Base-by-base conservation (phyloP, 2,113 vertebrate species). In the Pelecanus crispus region DNA sequence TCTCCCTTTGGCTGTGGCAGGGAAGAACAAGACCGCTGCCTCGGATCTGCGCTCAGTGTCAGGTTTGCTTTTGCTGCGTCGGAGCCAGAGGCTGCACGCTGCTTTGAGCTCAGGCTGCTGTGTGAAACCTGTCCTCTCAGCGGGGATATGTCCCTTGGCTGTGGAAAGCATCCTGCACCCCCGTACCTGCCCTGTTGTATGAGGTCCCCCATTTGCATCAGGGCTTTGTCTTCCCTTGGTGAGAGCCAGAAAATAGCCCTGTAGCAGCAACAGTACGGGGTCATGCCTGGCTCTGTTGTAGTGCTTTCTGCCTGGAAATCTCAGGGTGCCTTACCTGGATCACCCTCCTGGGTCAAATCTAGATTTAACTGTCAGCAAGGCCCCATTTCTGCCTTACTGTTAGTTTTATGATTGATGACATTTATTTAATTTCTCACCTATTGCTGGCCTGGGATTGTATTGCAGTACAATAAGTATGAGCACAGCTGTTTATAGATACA, bases 181-280 rank as follows among this genome's bases (percentile, higher is more conserved):
- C 11, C 4, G 22, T 55, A 55, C 59, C 38, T 0, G 0, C 0
- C 0, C 20, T 70, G 34, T 17, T 1, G 0, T 77, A 36, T 26
- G 47, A 55, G 17, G 31, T 24, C 34, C 24, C 18, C 13, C 9
- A 6, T 56, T 65, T 62, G 10, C 9, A 6, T 67, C 10, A 38
- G 20, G 18, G 40, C 36, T 78, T 77, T 47, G 21, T 55, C 40
- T 34, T 77, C 34, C 40, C 45, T 65, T 4, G 1, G 36, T 8
- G 3, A 65, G 32, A 67, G 18, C 3, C 0, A 0, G n/a, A 82
- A 87, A 63, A 42, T 8, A 63, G 38, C 20, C 31, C 32, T 28
- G 29, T 8, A 55, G 61, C n/a, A 73, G 47, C 19, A 53, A 24
- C 13, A n/a, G 11, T 11, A n/a, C 1, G 2, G 5, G 14, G 7